Percentiles rank a stretch among this genome's conserved stretches.
phyloP scores from a whole-genome alignment of 2,797 vertebrate genomes.

The Botia kubotai region DNA sequence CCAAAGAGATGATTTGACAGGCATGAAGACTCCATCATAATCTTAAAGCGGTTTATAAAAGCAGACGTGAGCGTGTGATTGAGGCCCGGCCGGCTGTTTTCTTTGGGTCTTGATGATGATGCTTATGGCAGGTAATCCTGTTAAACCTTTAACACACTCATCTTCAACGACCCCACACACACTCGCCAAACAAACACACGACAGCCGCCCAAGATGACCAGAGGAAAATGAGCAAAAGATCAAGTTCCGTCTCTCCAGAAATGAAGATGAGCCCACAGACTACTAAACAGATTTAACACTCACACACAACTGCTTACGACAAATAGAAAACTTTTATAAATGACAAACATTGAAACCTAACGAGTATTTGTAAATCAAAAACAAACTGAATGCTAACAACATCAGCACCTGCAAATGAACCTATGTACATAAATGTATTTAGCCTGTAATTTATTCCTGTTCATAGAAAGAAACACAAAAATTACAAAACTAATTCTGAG shows the following conservation, averaged over 20 bases:
- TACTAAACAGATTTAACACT: neutral
- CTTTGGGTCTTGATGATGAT: slow-evolving; percentile 55
- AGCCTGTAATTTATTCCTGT: neutral
- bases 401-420: neutral
- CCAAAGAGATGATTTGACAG: slow-evolving; percentile 55
- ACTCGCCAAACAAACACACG: slow-evolving; percentile 59
- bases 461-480: neutral
- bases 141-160: slow-evolving; percentile 62
- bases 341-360: too few relatives aligned
- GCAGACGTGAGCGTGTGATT: slow-evolving; percentile 43
- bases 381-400: neutral
- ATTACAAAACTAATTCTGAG: neutral
- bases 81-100: slow-evolving; percentile 53
- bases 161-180: slow-evolving; percentile 59
- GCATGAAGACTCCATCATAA: slow-evolving; percentile 52
- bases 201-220: slow-evolving; percentile 52
- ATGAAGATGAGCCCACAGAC: neutral
- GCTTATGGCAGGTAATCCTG: slow-evolving; percentile 65
- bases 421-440: neutral
- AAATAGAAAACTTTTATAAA: neutral
- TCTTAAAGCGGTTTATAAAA: slow-evolving; percentile 60
- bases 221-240: slow-evolving; percentile 15
- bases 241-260: slow-evolving; percentile 19
- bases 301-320: neutral
- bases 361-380: too few relatives aligned